These are phyloP conservation scores for Orchestia grillus DNA, from an alignment of 1,140 invertebrate species.

Conservation along the genomic window DNA sequence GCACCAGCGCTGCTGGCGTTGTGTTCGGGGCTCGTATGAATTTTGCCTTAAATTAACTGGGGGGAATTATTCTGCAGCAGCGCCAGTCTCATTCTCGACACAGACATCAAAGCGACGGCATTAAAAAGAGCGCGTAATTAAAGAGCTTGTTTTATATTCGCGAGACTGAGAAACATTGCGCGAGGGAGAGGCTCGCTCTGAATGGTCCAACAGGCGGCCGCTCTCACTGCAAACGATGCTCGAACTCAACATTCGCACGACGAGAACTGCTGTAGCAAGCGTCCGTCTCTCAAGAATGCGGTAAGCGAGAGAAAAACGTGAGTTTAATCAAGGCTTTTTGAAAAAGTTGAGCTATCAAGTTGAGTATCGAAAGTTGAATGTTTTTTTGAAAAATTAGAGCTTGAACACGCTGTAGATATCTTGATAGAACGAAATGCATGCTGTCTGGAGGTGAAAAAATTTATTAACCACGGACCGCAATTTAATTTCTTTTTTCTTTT, in stretches of 20 bases:
- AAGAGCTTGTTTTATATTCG: constrained; percentile 53
- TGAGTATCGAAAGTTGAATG: background rate
- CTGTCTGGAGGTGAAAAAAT: too few relatives aligned
- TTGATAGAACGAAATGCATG: too few relatives aligned
- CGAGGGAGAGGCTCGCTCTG: background rate
- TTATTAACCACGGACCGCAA: too few relatives aligned
- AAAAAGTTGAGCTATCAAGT: background rate
- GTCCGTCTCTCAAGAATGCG: background rate
- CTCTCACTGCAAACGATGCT: background rate
- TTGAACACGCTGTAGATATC: too few relatives aligned
- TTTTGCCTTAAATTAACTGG: constrained; percentile 7
- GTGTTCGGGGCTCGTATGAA: background rate
- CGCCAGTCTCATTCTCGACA: constrained; percentile 32
- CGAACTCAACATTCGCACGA: background rate
- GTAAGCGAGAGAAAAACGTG: background rate
- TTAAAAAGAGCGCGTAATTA: constrained; percentile 35
- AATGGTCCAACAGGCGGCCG: background rate
- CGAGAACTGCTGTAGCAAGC: background rate
- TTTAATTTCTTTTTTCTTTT: too few relatives aligned
- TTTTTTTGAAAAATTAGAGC: too few relatives aligned
- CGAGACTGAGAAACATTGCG: constrained; percentile 33
- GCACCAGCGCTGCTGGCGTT: background rate
- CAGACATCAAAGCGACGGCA: constrained; percentile 51
- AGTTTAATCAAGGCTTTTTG: background rate
- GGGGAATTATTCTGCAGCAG: background rate